Conservation (phyloP, 2,888 invertebrate species). For the Cataglyphis altisquamis region DNA sequence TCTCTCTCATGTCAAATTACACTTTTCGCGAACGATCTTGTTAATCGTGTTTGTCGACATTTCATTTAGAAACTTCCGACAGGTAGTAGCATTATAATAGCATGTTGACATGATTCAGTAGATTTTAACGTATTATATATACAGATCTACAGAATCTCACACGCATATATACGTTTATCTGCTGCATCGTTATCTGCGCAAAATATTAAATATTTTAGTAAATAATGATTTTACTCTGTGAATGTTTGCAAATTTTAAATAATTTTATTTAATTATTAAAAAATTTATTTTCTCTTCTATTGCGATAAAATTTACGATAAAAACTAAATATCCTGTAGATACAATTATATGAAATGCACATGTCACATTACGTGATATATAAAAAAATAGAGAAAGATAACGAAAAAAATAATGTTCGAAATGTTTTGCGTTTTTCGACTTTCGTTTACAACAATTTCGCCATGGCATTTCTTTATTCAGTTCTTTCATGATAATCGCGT, state of each 20-base stretch:
- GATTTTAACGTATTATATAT: background rate
- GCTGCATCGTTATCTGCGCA: background rate
- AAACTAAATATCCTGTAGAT: background rate
- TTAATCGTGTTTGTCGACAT: background rate
- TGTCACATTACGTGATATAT: background rate
- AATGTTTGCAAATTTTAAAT: background rate
- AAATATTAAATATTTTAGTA: background rate
- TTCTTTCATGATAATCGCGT: background rate
- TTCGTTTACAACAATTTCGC: background rate
- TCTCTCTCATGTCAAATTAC: background rate
- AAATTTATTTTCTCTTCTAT: background rate
- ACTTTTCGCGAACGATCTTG: background rate
- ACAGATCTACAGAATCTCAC: background rate
- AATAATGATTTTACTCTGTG: background rate
- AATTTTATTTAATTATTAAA: background rate
- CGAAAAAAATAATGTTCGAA: background rate
- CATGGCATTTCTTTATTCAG: background rate
- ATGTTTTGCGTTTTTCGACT: conserved; percentile 6
- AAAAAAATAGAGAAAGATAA: background rate
- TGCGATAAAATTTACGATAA: background rate
- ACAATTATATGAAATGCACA: background rate
- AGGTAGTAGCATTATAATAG: background rate
- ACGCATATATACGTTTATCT: background rate
- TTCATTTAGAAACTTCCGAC: background rate
- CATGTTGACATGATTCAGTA: background rate